Conservation (phyloP, 2,888 invertebrate species). For the Stictocephala bisonia region DNA sequence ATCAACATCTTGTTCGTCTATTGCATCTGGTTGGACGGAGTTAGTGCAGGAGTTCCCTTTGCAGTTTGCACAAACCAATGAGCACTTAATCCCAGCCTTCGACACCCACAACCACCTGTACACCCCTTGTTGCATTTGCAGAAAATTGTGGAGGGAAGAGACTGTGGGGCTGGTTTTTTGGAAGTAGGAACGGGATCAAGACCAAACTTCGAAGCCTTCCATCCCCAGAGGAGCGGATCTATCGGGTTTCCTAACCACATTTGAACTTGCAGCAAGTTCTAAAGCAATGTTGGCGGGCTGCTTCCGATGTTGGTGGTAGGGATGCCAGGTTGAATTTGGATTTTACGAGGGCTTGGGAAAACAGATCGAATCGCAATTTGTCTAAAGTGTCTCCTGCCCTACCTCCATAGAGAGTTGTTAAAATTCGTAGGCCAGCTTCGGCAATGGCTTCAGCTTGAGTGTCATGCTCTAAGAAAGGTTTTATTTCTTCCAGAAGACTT, state of each 20-base stretch:
- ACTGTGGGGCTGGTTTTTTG: constrained; percentile 16
- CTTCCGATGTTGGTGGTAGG: not conserved
- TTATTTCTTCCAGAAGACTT: not conserved
- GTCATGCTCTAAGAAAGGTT: not conserved
- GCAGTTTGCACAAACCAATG: constrained; percentile 14
- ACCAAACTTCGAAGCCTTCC: not conserved
- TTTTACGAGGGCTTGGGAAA: not conserved
- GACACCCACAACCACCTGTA: constrained; percentile 7
- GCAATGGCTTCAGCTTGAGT: not conserved
- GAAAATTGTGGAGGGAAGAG: not conserved
- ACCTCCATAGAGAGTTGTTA: too few relatives aligned
- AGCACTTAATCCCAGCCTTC: not conserved
- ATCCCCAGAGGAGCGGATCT: not conserved
- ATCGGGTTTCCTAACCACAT: not conserved
- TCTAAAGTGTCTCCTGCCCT: too few relatives aligned
- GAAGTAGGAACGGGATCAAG: not conserved
- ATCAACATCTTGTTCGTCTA: constrained; percentile 8
- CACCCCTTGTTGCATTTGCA: constrained; percentile 20
- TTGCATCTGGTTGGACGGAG: not conserved
- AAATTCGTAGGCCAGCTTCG: not conserved
- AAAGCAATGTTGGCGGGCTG: not conserved
- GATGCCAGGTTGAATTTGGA: not conserved
- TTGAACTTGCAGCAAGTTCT: not conserved
- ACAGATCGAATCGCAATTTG: not conserved
- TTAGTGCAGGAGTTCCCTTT: constrained; percentile 11